phyloP scores from a whole-genome alignment of 2,797 vertebrate genomes.

The Moxostoma hubbsi region DNA sequence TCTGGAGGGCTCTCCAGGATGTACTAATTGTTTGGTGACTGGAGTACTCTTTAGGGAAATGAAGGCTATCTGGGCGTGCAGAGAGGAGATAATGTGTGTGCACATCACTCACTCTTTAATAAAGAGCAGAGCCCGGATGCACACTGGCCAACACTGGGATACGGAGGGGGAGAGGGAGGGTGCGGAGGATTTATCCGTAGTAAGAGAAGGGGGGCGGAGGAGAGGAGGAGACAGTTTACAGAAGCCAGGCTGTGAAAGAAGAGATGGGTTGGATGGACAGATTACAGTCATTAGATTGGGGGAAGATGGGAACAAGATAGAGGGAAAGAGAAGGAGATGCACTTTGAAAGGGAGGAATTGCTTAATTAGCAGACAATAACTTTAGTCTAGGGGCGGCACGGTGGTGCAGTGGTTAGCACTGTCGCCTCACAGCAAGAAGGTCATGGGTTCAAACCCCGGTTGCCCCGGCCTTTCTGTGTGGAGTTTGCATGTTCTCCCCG shows the following conservation, averaged over 20 bases:
- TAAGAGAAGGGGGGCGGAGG: slow-evolving; percentile 31
- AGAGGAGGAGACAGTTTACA: slow-evolving; percentile 44
- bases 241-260: slow-evolving; percentile 37
- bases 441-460: too few relatives aligned
- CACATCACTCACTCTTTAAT: slow-evolving; percentile 61
- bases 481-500: too few relatives aligned
- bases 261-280: slow-evolving; percentile 38
- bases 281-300: slow-evolving; percentile 44
- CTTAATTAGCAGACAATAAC: slow-evolving; percentile 28
- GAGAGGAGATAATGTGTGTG: slow-evolving; percentile 61
- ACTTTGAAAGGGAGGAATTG: slow-evolving; percentile 15
- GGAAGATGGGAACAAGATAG: not conserved
- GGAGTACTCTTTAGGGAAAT: slow-evolving; percentile 66
- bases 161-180: slow-evolving; percentile 10
- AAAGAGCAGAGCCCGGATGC: slow-evolving; percentile 45
- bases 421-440: too few relatives aligned
- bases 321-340: slow-evolving; percentile 19
- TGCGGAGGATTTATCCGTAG: slow-evolving; percentile 45
- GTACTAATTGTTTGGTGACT: slow-evolving; percentile 70
- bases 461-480: too few relatives aligned
- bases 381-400: not conserved
- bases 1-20: slow-evolving; percentile 63
- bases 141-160: slow-evolving; percentile 32
- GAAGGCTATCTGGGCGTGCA: slow-evolving; percentile 58
- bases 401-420: too few relatives aligned